Evolutionary conservation across 1,140 invertebrate genomes (phyloP).

Genomic region (Dendroctonus valens): DNA sequence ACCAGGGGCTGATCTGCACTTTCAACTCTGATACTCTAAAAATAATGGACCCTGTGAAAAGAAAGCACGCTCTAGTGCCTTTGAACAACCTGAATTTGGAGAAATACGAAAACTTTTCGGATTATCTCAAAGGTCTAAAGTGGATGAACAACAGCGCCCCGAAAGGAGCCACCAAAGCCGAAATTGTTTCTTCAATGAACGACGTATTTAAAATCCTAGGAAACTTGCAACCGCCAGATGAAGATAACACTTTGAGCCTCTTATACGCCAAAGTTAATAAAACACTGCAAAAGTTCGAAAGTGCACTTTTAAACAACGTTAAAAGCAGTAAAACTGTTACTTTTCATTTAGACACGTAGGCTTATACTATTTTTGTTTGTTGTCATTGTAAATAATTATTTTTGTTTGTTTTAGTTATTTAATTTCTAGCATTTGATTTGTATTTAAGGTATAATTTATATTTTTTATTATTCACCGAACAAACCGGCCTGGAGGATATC

Average conservation of each 20-base stretch:
- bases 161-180: conserved; percentile 39
- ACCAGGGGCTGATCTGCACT: conserved; percentile 35
- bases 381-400: not conserved
- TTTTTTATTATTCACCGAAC: too few relatives aligned
- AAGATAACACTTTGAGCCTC: conserved; percentile 45
- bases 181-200: conserved; percentile 41
- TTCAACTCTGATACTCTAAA: conserved; percentile 31
- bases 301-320: conserved; percentile 41
- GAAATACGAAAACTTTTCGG: conserved; percentile 36
- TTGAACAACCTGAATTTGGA: conserved; percentile 29
- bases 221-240: conserved; percentile 40
- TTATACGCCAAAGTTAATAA: conserved; percentile 47
- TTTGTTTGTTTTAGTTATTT: not conserved
- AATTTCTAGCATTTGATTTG: too few relatives aligned
- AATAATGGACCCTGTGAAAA: conserved; percentile 36
- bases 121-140: conserved; percentile 39
- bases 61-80: conserved; percentile 34
- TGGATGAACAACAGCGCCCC: conserved; percentile 34
- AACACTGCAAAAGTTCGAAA: conserved; percentile 47
- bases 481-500: too few relatives aligned
- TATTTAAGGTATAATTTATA: too few relatives aligned
- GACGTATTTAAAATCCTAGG: conserved; percentile 44
- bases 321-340: conserved; percentile 36
- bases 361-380: conserved; percentile 3
- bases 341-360: conserved; percentile 24